Evolutionary conservation across 1,140 invertebrate species (phyloP).

Genomic region (Microplitis demolitor): DNA sequence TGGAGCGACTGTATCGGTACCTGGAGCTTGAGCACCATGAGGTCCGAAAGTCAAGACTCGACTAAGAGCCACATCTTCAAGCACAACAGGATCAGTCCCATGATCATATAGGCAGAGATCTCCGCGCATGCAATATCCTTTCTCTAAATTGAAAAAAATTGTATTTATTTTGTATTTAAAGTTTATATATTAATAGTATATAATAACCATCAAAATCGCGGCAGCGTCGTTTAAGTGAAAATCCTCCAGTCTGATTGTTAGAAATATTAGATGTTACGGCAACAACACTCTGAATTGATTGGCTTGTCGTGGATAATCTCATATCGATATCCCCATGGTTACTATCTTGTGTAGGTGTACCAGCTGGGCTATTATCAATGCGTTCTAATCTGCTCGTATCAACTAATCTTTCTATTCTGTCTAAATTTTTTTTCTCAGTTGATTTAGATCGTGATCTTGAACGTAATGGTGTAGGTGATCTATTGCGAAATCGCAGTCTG

Average conservation of each 20-base stretch:
- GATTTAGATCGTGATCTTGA: conserved; percentile 56
- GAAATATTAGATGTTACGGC: conserved; percentile 48
- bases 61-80: conserved; percentile 79
- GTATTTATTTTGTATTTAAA: background rate
- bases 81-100: conserved; percentile 89
- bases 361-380: conserved; percentile 52
- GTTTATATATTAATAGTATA: background rate
- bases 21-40: conserved; percentile 57
- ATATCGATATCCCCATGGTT: conserved; percentile 69
- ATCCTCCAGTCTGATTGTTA: conserved; percentile 47
- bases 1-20: conserved; percentile 51
- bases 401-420: conserved; percentile 46
- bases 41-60: conserved; percentile 65
- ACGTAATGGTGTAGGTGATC: conserved; percentile 60
- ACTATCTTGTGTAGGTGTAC: conserved; percentile 66
- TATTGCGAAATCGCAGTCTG: conserved; percentile 60
- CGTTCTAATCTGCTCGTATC: conserved; percentile 46
- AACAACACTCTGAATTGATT: conserved; percentile 65
- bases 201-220: conserved; percentile 72
- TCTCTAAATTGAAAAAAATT: conserved; percentile 66
- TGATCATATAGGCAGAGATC: conserved; percentile 96
- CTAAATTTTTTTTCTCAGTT: conserved; percentile 52
- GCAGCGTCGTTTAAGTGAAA: conserved; percentile 67
- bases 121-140: conserved; percentile 93
- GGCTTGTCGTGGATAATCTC: conserved; percentile 61